These are phyloP conservation scores for Microcebus tavaratra DNA, from an alignment of 2,113 vertebrate genomes.

Conservation along the genomic window DNA sequence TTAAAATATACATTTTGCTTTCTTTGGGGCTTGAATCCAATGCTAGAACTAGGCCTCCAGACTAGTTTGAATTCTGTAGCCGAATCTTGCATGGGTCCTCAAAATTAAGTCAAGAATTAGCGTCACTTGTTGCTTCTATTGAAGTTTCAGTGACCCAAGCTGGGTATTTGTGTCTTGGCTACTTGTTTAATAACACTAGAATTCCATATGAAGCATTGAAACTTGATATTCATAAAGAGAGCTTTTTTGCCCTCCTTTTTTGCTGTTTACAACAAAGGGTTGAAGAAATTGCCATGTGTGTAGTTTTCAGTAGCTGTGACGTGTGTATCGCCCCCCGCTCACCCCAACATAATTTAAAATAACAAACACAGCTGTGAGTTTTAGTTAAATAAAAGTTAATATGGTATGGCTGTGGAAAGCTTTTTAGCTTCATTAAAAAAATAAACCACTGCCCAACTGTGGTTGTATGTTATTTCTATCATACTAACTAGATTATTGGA, in stretches of 20 bases:
- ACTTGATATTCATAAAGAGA: constrained; percentile 60
- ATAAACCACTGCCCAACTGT: constrained; percentile 19
- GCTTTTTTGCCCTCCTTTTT: constrained; percentile 52
- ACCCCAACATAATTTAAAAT: constrained; percentile 72
- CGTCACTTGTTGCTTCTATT: constrained; percentile 73
- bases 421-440: constrained; percentile 60
- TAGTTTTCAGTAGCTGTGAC: constrained; percentile 63
- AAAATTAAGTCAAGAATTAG: constrained; percentile 69
- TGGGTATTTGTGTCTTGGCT: constrained; percentile 78
- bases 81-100: constrained; percentile 60
- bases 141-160: constrained; percentile 71
- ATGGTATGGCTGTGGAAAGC: constrained; percentile 65
- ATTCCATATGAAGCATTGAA: constrained; percentile 73
- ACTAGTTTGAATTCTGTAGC: constrained; percentile 67
- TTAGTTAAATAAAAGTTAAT: constrained; percentile 70
- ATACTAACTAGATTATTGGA: constrained; percentile 56
- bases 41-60: constrained; percentile 62
- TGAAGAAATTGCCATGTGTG: constrained; percentile 45
- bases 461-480: constrained; percentile 67
- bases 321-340: constrained; percentile 33
- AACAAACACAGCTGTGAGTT: constrained; percentile 76
- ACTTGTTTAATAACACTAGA: constrained; percentile 74
- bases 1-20: constrained; percentile 45
- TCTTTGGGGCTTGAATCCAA: constrained; percentile 47
- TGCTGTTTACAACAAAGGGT: constrained; percentile 54